Evolutionary conservation across 1,140 invertebrate genomes (phyloP).

Genomic region (Philopotamus ludificatus): DNA sequence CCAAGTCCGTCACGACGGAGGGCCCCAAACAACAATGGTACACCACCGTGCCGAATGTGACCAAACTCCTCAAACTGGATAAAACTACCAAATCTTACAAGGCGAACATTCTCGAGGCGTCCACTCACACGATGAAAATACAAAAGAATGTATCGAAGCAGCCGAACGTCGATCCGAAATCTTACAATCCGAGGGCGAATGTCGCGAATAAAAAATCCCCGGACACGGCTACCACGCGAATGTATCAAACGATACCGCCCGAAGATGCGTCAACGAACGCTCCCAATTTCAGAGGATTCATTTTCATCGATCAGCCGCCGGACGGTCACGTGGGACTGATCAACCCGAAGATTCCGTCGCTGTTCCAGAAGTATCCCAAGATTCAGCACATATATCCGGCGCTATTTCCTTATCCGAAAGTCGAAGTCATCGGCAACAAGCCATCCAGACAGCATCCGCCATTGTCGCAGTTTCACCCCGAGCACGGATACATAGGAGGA

Average conservation of each 20-base stretch:
- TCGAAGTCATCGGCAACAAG: slow-evolving; percentile 40
- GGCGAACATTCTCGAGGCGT: slow-evolving; percentile 32
- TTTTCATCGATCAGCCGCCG: slow-evolving; percentile 40
- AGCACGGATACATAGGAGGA: slow-evolving; percentile 31
- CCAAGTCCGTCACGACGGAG: slow-evolving; percentile 15
- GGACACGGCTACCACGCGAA: slow-evolving; percentile 39
- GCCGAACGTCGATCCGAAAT: slow-evolving; percentile 31
- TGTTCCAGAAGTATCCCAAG: slow-evolving; percentile 72
- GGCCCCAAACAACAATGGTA: slow-evolving; percentile 27
- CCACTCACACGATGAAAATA: slow-evolving; percentile 28
- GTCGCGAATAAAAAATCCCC: slow-evolving; percentile 28
- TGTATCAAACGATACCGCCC: slow-evolving; percentile 25
- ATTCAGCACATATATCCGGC: slow-evolving; percentile 73
- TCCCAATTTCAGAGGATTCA: slow-evolving; percentile 39
- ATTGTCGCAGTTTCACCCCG: slow-evolving; percentile 38
- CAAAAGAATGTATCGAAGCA: slow-evolving; percentile 40
- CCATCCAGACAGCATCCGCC: slow-evolving; percentile 40
- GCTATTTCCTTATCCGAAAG: slow-evolving; percentile 56
- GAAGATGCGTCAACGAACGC: slow-evolving; percentile 33
- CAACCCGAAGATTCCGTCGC: slow-evolving; percentile 61
- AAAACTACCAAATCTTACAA: slow-evolving; percentile 36
- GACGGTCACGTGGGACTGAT: slow-evolving; percentile 35
- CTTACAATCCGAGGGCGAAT: slow-evolving; percentile 25
- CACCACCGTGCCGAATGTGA: slow-evolving; percentile 35
- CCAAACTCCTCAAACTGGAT: slow-evolving; percentile 36